phyloP scores from a whole-genome alignment of 2,888 invertebrate species.

The Stenolophus ochropezus region DNA sequence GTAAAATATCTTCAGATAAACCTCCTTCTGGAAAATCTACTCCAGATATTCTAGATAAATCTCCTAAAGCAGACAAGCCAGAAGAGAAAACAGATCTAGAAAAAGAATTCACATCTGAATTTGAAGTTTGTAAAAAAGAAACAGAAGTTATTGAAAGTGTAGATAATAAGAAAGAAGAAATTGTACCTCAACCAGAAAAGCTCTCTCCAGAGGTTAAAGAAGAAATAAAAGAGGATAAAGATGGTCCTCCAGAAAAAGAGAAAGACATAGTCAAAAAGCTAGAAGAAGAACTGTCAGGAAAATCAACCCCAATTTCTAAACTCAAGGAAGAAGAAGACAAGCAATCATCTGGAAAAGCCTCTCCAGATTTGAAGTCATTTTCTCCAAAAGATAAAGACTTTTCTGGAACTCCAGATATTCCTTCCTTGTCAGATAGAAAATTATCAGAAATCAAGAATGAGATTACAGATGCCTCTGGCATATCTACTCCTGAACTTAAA shows the following conservation, averaged over 20 bases:
- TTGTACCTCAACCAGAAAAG: slow-evolving; percentile 55
- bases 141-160: slow-evolving; percentile 17
- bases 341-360: slow-evolving; percentile 3
- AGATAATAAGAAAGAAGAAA: slow-evolving; percentile 7
- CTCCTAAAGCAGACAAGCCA: slow-evolving; percentile 54
- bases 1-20: too few species aligned
- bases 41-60: slow-evolving; percentile 63
- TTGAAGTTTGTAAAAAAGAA: slow-evolving; percentile 13
- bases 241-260: slow-evolving; percentile 49
- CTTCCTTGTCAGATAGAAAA: slow-evolving; percentile 5
- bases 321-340: slow-evolving; percentile 19
- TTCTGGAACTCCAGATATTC: slow-evolving; percentile 14
- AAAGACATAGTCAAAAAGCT: background rate
- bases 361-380: too few species aligned
- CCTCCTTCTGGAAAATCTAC: slow-evolving; percentile 66
- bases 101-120: slow-evolving; percentile 20
- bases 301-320: slow-evolving; percentile 60
- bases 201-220: slow-evolving; percentile 58
- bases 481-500: slow-evolving; percentile 46
- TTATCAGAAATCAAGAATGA: slow-evolving; percentile 7
- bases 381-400: background rate
- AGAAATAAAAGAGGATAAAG: slow-evolving; percentile 52
- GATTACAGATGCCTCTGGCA: slow-evolving; percentile 27
- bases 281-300: slow-evolving; percentile 63
- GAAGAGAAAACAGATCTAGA: slow-evolving; percentile 34